phyloP scores from a whole-genome alignment of 2,888 invertebrate species.

The Cryptosula pallasiana region DNA sequence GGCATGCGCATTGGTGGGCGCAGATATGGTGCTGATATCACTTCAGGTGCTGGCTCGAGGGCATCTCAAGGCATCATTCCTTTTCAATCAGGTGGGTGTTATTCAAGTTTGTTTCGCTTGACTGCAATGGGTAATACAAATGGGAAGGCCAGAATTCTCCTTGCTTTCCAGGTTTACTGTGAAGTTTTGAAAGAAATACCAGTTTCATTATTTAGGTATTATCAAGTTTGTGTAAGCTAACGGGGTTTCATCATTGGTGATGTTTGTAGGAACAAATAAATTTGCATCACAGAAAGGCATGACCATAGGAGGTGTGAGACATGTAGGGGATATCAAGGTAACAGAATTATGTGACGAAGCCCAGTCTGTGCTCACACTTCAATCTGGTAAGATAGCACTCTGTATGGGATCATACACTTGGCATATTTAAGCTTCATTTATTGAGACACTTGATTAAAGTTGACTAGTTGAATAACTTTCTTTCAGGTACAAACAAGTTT shows the following conservation, averaged over 20 bases:
- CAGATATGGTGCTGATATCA: conserved; percentile 6
- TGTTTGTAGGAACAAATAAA: conserved; percentile 15
- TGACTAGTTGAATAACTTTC: no score
- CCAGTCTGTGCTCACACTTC: background rate
- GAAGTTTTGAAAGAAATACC: no score
- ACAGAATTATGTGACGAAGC: conserved; percentile 7
- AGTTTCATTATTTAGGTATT: no score
- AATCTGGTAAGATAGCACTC: conserved; percentile 19
- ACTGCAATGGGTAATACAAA: no score
- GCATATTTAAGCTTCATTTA: no score
- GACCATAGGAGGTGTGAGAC: conserved; percentile 12
- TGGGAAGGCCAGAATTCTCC: background rate
- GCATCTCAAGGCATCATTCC: conserved; percentile 11
- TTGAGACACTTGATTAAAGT: no score
- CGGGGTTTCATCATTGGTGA: no score
- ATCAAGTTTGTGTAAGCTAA: no score
- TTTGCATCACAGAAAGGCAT: conserved; percentile 22
- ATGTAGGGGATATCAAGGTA: conserved; percentile 10
- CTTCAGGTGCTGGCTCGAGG: background rate
- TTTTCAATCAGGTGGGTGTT: conserved; percentile 25
- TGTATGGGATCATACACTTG: no score
- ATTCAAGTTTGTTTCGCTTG: no score
- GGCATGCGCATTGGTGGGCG: conserved; percentile 37
- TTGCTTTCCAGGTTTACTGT: background rate
- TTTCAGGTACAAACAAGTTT: conserved; percentile 28